A percentile compares a stretch with the other conserved stretches of the same genome.
phyloP scores from a whole-genome alignment of 2,113 vertebrate species.

The Syngnathoides biaculeatus region DNA sequence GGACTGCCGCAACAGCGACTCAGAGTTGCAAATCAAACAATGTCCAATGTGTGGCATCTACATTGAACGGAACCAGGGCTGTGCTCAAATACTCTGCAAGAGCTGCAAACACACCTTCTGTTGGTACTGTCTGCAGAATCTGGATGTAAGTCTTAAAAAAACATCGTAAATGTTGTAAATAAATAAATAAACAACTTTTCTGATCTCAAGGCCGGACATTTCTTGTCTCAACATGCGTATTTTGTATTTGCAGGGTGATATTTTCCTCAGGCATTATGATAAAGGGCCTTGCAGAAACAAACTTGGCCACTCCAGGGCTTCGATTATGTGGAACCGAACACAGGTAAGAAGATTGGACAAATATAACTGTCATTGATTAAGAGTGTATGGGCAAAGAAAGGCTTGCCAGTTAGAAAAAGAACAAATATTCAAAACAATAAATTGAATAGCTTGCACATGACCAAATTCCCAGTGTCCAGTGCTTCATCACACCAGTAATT shows the following conservation, averaged over 20 bases:
- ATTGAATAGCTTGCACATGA: conserved; percentile 4
- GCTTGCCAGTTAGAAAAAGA: background rate
- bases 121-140: conserved; percentile 95
- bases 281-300: conserved; percentile 95
- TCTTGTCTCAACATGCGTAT: background rate
- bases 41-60: conserved; percentile 89
- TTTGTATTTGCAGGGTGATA: conserved; percentile 82
- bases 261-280: conserved; percentile 96
- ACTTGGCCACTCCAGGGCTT: conserved; percentile 93
- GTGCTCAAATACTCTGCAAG: conserved; percentile 98
- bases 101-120: conserved; percentile 98
- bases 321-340: conserved; percentile 95
- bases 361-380: background rate
- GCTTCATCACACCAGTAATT: too few species aligned
- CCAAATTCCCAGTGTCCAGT: background rate
- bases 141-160: conserved; percentile 82
- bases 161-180: background rate
- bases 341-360: conserved; percentile 74
- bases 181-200: background rate
- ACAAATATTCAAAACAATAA: background rate
- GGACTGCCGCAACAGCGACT: conserved; percentile 55
- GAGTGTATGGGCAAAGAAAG: background rate
- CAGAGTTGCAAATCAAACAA: conserved; percentile 85
- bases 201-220: background rate
- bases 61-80: conserved; percentile 95